A percentile compares a stretch with the other conserved stretches of the same genome.
Conservation (phyloP, 1,140 invertebrate genomes). For the Sminthurides bifidus region DNA sequence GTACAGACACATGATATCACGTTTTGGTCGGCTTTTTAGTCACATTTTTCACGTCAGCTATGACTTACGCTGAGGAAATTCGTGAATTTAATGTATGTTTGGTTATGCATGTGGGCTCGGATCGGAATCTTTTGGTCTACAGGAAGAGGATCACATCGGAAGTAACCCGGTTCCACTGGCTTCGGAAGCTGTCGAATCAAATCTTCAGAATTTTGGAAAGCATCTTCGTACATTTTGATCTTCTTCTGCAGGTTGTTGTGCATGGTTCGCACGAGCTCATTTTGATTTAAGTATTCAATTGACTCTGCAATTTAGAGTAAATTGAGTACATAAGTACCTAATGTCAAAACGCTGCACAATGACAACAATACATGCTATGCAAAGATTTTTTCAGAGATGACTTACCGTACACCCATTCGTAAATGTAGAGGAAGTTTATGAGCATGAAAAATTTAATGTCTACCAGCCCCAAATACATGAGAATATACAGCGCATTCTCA, state of each 20-base stretch:
- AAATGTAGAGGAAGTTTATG: constrained; percentile 9
- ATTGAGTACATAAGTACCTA: no score
- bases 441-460: constrained; percentile 14
- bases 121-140: not conserved
- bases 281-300: no score
- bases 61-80: constrained; percentile 10
- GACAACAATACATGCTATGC: no score
- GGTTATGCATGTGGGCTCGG: not conserved
- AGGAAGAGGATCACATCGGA: constrained; percentile 10
- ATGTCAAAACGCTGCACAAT: no score
- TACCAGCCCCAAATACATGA: constrained; percentile 9
- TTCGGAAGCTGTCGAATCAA: not conserved
- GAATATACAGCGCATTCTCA: constrained; percentile 9
- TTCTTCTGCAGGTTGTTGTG: constrained; percentile 6
- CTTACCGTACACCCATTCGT: constrained; percentile 2
- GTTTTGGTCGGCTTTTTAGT: no score
- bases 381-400: no score
- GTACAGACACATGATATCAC: no score
- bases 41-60: no score
- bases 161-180: not conserved
- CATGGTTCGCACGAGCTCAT: no score
- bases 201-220: not conserved
- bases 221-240: not conserved
- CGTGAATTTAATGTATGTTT: constrained; percentile 9
- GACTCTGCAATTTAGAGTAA: no score